Evolutionary conservation across 2,113 vertebrate species (phyloP).

Genomic region (Thermophis baileyi): DNA sequence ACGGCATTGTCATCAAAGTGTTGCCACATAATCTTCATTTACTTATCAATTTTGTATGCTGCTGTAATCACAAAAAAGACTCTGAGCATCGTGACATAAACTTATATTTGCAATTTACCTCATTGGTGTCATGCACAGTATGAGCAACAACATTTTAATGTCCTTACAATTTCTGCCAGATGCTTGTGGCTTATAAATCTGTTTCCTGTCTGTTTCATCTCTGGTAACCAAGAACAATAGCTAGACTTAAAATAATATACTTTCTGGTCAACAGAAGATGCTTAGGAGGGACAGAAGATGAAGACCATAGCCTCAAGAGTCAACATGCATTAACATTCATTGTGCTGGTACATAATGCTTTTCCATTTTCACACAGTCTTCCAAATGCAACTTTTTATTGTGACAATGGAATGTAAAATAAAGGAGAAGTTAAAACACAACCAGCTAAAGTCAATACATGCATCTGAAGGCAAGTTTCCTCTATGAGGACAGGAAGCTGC

Average conservation of each 20-base stretch:
- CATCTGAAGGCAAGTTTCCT: neutral
- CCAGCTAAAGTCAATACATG: neutral
- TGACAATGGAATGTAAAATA: neutral
- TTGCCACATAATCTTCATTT: neutral
- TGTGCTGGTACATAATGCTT: neutral
- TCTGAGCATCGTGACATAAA: neutral
- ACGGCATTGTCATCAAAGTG: neutral
- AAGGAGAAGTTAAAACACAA: neutral
- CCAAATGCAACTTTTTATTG: neutral
- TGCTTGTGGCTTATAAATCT: neutral
- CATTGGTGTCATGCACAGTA: neutral
- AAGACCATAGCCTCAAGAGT: neutral
- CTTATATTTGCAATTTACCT: neutral
- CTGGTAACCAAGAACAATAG: neutral
- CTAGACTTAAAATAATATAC: neutral
- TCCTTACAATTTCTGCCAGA: neutral
- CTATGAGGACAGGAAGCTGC: neutral
- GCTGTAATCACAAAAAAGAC: neutral
- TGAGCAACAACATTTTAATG: neutral
- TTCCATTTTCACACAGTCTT: neutral
- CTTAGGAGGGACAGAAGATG: neutral
- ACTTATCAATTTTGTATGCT: neutral
- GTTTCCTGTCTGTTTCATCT: neutral
- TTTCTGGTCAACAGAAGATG: neutral
- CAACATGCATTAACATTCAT: neutral